Evolutionary conservation across 2,797 vertebrate species (phyloP).

Genomic region (Acipenser oxyrinchus): DNA sequence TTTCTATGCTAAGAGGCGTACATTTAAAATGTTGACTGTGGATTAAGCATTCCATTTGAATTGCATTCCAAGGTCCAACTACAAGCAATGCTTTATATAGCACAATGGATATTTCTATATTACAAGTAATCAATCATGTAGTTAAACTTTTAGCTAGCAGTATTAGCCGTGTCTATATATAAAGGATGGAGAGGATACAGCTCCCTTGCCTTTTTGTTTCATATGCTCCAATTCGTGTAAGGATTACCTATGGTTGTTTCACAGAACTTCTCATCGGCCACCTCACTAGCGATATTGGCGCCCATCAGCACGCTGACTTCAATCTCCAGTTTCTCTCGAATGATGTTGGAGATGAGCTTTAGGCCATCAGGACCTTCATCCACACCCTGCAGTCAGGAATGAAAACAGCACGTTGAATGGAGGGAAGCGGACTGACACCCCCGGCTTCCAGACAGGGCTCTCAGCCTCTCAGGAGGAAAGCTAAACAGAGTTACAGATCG

Average conservation of each 20-base stretch:
- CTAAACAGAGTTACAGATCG: not conserved
- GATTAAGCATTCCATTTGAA: no score
- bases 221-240: not conserved
- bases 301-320: constrained; percentile 84
- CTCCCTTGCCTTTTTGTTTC: not conserved
- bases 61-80: no score
- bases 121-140: no score
- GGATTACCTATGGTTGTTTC: constrained; percentile 81
- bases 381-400: constrained; percentile 53
- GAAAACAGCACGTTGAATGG: not conserved
- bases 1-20: no score
- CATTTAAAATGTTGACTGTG: no score
- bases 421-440: not conserved
- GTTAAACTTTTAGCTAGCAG: no score
- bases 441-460: not conserved
- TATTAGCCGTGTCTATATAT: no score
- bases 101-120: no score
- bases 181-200: not conserved
- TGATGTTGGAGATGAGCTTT: constrained; percentile 78
- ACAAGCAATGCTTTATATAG: no score
- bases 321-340: constrained; percentile 73
- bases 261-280: constrained; percentile 83
- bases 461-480: not conserved
- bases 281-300: constrained; percentile 82
- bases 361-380: constrained; percentile 70